These are phyloP conservation scores for Potamarius usumacintae DNA, from an alignment of 2,113 vertebrate species.

Conservation along the genomic window DNA sequence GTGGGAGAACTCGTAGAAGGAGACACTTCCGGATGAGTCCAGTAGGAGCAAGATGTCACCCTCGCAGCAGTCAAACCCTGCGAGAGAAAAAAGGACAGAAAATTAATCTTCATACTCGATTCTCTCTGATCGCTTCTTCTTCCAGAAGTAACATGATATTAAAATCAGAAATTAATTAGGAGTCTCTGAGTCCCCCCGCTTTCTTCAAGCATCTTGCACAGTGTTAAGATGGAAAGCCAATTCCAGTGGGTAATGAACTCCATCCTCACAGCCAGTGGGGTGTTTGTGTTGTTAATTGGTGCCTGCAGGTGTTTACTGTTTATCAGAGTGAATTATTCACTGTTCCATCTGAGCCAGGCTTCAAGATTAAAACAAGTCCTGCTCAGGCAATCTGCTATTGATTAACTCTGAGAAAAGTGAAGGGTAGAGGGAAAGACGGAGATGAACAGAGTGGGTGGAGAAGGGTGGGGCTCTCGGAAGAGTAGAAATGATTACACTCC, in stretches of 20 bases:
- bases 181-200: background rate
- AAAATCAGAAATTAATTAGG: constrained; percentile 37
- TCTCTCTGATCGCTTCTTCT: background rate
- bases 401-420: background rate
- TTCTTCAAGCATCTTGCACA: background rate
- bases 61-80: constrained; percentile 67
- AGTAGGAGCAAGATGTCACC: constrained; percentile 84
- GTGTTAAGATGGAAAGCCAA: background rate
- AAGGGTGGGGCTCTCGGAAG: background rate
- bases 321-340: background rate
- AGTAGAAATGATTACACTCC: background rate
- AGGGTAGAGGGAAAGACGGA: background rate
- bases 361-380: background rate
- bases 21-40: constrained; percentile 88
- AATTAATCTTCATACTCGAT: background rate
- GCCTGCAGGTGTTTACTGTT: constrained; percentile 7
- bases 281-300: constrained; percentile 6
- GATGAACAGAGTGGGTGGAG: background rate
- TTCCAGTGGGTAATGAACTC: background rate
- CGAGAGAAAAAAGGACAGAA: constrained; percentile 8
- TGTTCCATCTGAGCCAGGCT: background rate
- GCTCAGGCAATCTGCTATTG: background rate
- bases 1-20: constrained; percentile 82
- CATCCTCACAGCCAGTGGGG: background rate
- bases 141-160: background rate